These are phyloP conservation scores for Holothuria glaberrima DNA, from an alignment of 35 echinoderm and acorn worm species.

Conservation along the genomic window DNA sequence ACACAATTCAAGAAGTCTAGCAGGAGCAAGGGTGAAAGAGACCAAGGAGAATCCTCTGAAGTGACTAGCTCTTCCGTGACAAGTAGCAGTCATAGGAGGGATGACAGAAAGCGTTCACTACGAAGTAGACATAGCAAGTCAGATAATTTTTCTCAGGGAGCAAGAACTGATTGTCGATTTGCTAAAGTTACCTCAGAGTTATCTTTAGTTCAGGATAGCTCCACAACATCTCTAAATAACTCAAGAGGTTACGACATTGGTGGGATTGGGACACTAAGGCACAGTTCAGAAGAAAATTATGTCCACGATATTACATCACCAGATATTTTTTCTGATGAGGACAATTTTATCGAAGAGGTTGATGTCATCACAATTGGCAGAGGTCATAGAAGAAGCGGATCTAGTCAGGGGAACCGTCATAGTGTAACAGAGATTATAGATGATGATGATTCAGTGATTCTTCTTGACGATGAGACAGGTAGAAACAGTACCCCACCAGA, in stretches of 20 bases:
- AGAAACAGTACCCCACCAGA: background rate
- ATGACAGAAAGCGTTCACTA: background rate
- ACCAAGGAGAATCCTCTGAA: background rate
- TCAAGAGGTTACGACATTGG: background rate
- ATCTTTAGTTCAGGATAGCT: background rate
- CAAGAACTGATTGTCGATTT: too few species aligned
- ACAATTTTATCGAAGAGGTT: background rate
- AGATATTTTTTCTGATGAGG: background rate
- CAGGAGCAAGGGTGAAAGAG: background rate
- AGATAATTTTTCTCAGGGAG: too few species aligned
- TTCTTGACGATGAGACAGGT: background rate
- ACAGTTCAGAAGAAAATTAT: background rate
- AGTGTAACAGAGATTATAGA: slow-evolving; percentile 10
- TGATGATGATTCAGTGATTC: slow-evolving; percentile 1
- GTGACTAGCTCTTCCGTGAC: background rate
- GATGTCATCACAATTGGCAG: background rate
- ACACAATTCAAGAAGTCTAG: background rate
- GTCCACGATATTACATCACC: background rate
- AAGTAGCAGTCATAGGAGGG: background rate
- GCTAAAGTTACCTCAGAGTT: background rate
- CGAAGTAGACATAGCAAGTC: too few species aligned
- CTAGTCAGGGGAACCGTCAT: background rate
- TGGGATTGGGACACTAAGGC: background rate
- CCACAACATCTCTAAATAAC: background rate
- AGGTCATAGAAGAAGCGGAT: background rate